Base-by-base conservation (phyloP, 2,797 vertebrate species). In the Galago senegalensis region DNA sequence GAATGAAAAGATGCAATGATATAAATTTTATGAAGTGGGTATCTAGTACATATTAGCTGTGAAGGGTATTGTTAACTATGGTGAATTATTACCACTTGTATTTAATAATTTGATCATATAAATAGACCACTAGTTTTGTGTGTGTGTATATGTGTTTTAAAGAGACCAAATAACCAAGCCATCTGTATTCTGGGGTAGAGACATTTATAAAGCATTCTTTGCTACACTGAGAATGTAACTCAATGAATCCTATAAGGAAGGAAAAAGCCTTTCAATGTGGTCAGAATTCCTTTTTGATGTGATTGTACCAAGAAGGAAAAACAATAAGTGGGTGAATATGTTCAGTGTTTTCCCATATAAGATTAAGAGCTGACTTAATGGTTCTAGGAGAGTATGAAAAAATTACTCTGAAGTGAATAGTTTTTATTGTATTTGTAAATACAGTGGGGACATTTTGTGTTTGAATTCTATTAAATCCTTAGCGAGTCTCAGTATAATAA, bases 341-440 rank as follows among this genome's bases (percentile, higher is more conserved):
- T 69, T 79, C 14, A 56, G 18, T 67, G 13, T 92, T 91, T 73
- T 46, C 56, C 60, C 34, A 61, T 1, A 20, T 40, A 76, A 53
- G 21, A 73, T 65, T 79, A 93, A 76, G 31, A 84, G 16, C 63
- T 89, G 63, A 70, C 69, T 91, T 31, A 82, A 77, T 60, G 53
- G 83, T 91, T 96, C 83, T 85, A 61, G 79, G 94, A 43, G 29
- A 76, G 11, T 72, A 60, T 58, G 27, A 83, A 70, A 80, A 40
- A 80, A 43, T 37, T 46, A 43, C 77, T 70, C 23, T 81, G 17
- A 82, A 8, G 6, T 87, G 49, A 79, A 58, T 29, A 25, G 29
- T 58, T 91, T 86, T 81, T 88, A 65, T 75, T 88, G 20, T 75
- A 85, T 90, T 89, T 93, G 77, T 72, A 84, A 96, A 72, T 76